Conservation (phyloP, 2,113 vertebrate genomes). For the Anolis sagrei region DNA sequence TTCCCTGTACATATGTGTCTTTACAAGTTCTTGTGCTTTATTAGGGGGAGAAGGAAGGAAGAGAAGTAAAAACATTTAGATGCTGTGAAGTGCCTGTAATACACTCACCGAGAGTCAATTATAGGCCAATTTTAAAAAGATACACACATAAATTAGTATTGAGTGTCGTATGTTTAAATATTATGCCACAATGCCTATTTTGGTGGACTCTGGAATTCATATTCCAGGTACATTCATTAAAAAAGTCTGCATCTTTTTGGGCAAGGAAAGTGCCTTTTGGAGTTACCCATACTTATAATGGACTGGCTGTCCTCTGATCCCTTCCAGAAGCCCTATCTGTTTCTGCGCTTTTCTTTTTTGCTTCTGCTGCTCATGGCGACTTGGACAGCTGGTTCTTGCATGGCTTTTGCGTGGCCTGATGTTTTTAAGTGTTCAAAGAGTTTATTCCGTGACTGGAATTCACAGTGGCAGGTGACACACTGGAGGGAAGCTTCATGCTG, state of each 20-base stretch:
- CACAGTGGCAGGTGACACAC: conserved; percentile 86
- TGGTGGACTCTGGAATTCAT: conserved; percentile 52
- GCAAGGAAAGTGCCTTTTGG: conserved; percentile 23
- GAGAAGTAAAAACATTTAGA: conserved; percentile 12
- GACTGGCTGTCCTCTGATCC: neutral
- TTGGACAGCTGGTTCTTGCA: conserved; percentile 59
- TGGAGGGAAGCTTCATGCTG: conserved; percentile 80
- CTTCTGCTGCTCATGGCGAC: conserved; percentile 66
- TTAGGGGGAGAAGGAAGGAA: too few species aligned
- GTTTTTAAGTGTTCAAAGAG: conserved; percentile 93
- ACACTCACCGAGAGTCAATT: conserved; percentile 19
- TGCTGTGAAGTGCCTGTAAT: conserved; percentile 33
- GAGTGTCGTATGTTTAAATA: neutral
- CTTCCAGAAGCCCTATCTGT: conserved; percentile 72
- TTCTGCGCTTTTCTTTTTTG: conserved; percentile 90
- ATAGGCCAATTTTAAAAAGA: conserved; percentile 58
- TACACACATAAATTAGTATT: conserved; percentile 20
- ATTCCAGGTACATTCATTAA: conserved; percentile 47
- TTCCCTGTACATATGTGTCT: conserved; percentile 44
- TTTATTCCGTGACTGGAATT: conserved; percentile 93
- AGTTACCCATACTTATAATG: accelerated
- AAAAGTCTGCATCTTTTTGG: conserved; percentile 44
- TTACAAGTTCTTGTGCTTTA: conserved; percentile 41
- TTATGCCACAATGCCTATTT: neutral
- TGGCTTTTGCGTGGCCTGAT: conserved; percentile 85